phyloP scores from a whole-genome alignment of 2,113 vertebrate genomes.

The Macrotis lagotis region DNA sequence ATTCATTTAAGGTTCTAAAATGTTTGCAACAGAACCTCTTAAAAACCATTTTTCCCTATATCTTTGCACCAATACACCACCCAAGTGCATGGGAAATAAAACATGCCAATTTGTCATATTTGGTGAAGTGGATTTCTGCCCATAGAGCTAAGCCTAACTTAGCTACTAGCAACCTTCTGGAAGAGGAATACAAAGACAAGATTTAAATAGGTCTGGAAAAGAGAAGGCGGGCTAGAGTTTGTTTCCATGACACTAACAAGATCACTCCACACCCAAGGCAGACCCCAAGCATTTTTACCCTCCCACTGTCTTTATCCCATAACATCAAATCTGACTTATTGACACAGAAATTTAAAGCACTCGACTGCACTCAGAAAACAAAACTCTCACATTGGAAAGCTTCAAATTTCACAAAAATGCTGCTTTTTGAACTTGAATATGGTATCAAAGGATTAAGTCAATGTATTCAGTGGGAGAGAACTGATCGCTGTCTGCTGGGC shows the following conservation, averaged over 20 bases:
- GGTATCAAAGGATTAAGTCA: not conserved
- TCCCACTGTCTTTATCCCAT: not conserved
- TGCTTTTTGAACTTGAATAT: constrained; percentile 13
- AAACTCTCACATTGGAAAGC: not conserved
- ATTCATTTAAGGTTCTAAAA: constrained; percentile 50
- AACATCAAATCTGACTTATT: not conserved
- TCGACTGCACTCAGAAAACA: constrained; percentile 50
- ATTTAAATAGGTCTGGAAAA: constrained; percentile 44
- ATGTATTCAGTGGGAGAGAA: constrained; percentile 20
- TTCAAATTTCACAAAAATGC: constrained; percentile 32
- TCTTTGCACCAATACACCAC: not conserved
- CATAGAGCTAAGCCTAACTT: not conserved
- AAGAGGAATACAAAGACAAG: not conserved
- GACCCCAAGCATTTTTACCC: constrained; percentile 2
- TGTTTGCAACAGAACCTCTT: not conserved
- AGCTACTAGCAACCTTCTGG: constrained; percentile 25
- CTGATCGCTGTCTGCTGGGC: not conserved
- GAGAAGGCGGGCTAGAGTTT: not conserved
- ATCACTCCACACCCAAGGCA: not conserved
- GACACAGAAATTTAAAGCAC: constrained; percentile 9
- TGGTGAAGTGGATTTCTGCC: constrained; percentile 25
- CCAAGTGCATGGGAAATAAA: constrained; percentile 43
- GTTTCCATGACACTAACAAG: constrained; percentile 5
- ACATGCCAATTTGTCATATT: constrained; percentile 28
- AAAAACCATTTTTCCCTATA: not conserved